A percentile compares a stretch with the other conserved stretches of the same genome.
phyloP scores from a whole-genome alignment of 37 sponge, comb jelly and placozoan species.

The Agelas oroides region DNA sequence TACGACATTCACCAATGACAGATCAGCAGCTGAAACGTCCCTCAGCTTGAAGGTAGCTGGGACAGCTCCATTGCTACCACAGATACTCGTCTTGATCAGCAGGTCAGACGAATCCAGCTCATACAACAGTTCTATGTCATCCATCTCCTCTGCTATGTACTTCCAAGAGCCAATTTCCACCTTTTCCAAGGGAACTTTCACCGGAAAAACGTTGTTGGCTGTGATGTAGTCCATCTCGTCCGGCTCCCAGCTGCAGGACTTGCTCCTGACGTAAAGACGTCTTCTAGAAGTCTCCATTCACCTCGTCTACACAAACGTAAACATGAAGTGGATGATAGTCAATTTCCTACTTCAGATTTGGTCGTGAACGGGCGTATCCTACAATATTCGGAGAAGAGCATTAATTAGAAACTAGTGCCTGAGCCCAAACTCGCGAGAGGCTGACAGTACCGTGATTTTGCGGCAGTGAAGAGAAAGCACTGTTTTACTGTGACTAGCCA shows the following conservation, averaged over 20 bases:
- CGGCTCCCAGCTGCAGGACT: neutral
- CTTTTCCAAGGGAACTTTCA: constrained; percentile 53
- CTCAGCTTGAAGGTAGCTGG: constrained; percentile 43
- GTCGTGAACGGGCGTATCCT: too few species aligned
- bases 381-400: too few species aligned
- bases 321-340: too few species aligned
- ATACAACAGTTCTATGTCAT: constrained; percentile 56
- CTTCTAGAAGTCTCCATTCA: too few species aligned
- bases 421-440: too few species aligned
- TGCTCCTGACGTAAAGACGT: neutral
- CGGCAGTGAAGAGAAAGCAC: too few species aligned
- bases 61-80: constrained; percentile 11
- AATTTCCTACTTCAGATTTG: too few species aligned
- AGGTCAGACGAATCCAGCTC: constrained; percentile 58
- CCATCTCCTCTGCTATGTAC: constrained; percentile 21
- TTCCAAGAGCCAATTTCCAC: constrained; percentile 36
- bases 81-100: constrained; percentile 4
- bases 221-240: constrained; percentile 23
- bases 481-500: too few species aligned
- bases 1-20: constrained; percentile 39
- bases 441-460: too few species aligned
- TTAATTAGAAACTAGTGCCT: too few species aligned
- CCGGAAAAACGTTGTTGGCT: constrained; percentile 30
- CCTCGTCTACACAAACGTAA: too few species aligned
- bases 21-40: constrained; percentile 49